phyloP scores from a whole-genome alignment of 2,888 invertebrate species.

The Iphiclides podalirius region DNA sequence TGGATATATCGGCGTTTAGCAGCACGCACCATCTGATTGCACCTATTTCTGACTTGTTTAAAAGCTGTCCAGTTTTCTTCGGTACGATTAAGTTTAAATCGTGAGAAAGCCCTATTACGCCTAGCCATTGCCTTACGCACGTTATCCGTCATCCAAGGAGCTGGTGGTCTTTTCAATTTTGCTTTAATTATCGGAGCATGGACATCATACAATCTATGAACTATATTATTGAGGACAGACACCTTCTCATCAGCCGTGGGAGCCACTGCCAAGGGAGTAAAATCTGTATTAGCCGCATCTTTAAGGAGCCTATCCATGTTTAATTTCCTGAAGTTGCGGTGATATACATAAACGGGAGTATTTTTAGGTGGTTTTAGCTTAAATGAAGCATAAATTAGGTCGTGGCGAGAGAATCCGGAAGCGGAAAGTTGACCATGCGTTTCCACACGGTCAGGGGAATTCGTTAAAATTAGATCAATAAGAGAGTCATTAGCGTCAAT shows the following conservation, averaged over 20 bases:
- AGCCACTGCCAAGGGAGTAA: no score
- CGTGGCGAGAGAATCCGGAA: background rate
- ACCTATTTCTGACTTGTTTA: slow-evolving; percentile 4
- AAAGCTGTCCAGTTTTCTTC: background rate
- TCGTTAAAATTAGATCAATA: background rate
- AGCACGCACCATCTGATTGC: slow-evolving; percentile 7
- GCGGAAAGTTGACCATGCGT: background rate
- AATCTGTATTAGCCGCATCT: no score
- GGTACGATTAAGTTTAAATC: background rate
- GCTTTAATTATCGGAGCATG: no score
- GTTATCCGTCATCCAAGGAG: background rate
- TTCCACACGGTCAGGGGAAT: background rate
- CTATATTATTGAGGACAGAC: no score
- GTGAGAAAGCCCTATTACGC: background rate
- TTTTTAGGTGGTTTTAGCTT: background rate
- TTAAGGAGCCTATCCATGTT: no score
- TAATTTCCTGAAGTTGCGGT: no score
- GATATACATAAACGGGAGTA: no score
- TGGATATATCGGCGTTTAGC: slow-evolving; percentile 9
- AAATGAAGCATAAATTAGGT: background rate
- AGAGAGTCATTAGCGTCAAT: background rate
- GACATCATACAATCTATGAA: no score
- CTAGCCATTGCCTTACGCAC: background rate
- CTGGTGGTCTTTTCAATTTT: no score
- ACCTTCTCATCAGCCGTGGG: no score